phyloP scores from a whole-genome alignment of 2,797 vertebrate genomes.

The Pelochelys cantorii region DNA sequence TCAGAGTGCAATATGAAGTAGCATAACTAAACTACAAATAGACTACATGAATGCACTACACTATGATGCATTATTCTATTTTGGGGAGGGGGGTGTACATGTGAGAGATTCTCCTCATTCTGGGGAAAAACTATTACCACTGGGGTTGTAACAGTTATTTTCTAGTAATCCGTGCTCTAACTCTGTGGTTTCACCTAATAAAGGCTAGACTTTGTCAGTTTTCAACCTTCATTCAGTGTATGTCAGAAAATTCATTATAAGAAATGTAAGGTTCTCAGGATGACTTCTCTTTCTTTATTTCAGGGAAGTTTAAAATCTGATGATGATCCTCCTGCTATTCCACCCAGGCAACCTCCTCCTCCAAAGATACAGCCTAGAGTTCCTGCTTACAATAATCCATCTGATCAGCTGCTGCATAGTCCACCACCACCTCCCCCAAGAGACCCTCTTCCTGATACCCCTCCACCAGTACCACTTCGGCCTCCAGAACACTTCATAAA shows the following conservation, averaged over 20 bases:
- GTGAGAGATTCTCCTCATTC: background rate
- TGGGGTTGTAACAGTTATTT: background rate
- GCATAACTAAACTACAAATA: background rate
- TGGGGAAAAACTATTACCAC: background rate
- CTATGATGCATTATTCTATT: background rate
- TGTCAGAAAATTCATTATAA: background rate
- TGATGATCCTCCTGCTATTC: constrained; percentile 94
- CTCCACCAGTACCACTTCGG: constrained; percentile 90
- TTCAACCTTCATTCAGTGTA: background rate
- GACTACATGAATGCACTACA: background rate
- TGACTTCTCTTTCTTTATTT: background rate
- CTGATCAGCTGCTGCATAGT: constrained; percentile 89
- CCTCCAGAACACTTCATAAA: constrained; percentile 98
- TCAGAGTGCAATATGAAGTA: background rate
- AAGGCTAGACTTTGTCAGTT: background rate
- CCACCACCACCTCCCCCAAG: constrained; percentile 90
- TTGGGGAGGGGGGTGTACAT: background rate
- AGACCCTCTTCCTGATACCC: constrained; percentile 91
- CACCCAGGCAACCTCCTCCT: constrained; percentile 91
- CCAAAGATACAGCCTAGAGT: constrained; percentile 90
- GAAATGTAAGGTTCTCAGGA: background rate
- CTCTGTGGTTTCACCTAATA: background rate
- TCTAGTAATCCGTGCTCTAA: background rate
- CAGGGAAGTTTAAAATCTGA: constrained; percentile 84
- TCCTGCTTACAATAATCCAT: constrained; percentile 79